These are phyloP conservation scores for Athalia cordata DNA, from an alignment of 2,888 invertebrate genomes.

Conservation along the genomic window DNA sequence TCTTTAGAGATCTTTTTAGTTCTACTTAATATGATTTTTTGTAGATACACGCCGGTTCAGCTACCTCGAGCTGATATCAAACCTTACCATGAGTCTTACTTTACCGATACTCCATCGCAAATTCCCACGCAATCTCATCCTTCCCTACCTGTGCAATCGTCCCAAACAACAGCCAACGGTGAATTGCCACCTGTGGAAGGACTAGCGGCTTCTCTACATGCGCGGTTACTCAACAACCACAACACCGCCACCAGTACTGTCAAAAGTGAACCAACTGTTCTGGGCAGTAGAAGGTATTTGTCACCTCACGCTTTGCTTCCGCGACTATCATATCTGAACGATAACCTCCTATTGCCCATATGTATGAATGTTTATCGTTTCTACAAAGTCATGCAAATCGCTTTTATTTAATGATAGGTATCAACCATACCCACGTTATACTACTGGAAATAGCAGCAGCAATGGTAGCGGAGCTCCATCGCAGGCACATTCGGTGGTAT, in stretches of 20 bases:
- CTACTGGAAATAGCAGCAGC: conserved; percentile 57
- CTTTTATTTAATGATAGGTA: conserved; percentile 58
- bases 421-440: conserved; percentile 69
- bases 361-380: not conserved
- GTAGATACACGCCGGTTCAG: conserved; percentile 76
- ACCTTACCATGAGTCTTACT: conserved; percentile 83
- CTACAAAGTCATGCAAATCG: not conserved
- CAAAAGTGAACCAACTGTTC: conserved; percentile 65
- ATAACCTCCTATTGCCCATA: too few relatives aligned
- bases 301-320: not conserved
- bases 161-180: conserved; percentile 62
- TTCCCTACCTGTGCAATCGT: conserved; percentile 68
- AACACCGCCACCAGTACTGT: conserved; percentile 64
- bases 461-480: conserved; percentile 61
- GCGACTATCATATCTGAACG: not conserved
- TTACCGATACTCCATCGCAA: conserved; percentile 76
- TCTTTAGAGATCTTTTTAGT: not conserved
- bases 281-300: conserved; percentile 59
- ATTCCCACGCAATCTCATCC: conserved; percentile 69
- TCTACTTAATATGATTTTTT: conserved; percentile 29
- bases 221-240: conserved; percentile 83
- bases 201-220: conserved; percentile 88
- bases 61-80: conserved; percentile 83
- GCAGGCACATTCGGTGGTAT: conserved; percentile 64
- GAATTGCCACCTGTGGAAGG: conserved; percentile 77